A percentile compares a stretch with the other conserved stretches of the same genome.
Conservation (phyloP, 1,140 invertebrate genomes). For the Odontomachus brunneus region DNA sequence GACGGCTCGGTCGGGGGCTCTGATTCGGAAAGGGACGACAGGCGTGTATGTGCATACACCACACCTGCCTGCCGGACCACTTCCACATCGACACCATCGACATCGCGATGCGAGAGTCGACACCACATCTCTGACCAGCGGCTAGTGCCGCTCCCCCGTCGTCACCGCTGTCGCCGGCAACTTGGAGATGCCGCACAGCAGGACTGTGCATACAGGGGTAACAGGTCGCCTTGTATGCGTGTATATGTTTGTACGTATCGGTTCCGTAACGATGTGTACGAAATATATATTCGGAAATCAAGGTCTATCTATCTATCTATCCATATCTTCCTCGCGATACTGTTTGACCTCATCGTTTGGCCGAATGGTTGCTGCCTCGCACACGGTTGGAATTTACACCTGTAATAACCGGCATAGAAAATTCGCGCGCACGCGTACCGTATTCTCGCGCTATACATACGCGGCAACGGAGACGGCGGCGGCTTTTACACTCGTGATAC, state of each 20-base stretch:
- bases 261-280: constrained; percentile 48
- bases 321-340: constrained; percentile 8
- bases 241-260: constrained; percentile 29
- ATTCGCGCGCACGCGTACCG: neutral
- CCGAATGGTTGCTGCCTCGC: constrained; percentile 15
- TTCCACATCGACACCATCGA: constrained; percentile 7
- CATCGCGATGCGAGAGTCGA: neutral
- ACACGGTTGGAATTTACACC: constrained; percentile 42
- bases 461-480: too few relatives aligned
- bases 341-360: constrained; percentile 23
- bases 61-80: neutral
- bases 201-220: constrained; percentile 23
- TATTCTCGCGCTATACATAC: neutral
- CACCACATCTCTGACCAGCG: constrained; percentile 1
- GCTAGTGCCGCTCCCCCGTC: neutral
- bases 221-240: too few relatives aligned
- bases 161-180: constrained; percentile 3
- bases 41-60: neutral
- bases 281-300: constrained; percentile 53
- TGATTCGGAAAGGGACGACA: constrained; percentile 30
- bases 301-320: neutral
- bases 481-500: constrained; percentile 14
- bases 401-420: constrained; percentile 18
- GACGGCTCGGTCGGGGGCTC: neutral
- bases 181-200: constrained; percentile 24